A percentile compares a stretch with the other conserved stretches of the same genome.
Conservation (phyloP, 2,797 vertebrate genomes). For the Gambusia yucatana region DNA sequence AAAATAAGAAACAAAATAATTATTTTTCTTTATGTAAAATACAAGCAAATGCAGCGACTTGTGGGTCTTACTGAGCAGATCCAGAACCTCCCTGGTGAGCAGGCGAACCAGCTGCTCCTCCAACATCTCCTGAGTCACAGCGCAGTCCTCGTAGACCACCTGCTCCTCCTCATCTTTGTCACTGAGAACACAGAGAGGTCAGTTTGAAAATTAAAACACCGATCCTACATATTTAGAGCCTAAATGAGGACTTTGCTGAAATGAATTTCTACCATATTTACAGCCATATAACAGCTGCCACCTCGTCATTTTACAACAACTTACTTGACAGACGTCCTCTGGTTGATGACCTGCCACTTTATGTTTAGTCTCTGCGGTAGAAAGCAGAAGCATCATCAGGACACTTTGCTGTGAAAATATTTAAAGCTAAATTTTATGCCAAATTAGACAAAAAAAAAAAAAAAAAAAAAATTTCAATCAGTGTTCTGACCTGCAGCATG, state of each 20-base stretch:
- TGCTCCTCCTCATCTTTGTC: constrained; percentile 84
- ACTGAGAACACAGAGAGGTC: constrained; percentile 43
- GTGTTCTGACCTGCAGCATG: constrained; percentile 88
- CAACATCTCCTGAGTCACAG: constrained; percentile 95
- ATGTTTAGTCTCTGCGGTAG: constrained; percentile 87
- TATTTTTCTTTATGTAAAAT: not conserved
- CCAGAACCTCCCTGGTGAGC: constrained; percentile 93
- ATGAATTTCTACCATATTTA: not conserved
- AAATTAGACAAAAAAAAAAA: not conserved
- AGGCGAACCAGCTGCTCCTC: constrained; percentile 93
- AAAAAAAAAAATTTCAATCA: not conserved
- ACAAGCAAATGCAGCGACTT: not conserved
- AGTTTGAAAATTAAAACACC: not conserved
- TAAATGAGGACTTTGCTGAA: not conserved
- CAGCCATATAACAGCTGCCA: not conserved
- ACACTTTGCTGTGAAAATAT: not conserved
- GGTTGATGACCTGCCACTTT: constrained; percentile 94
- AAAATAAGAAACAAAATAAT: not conserved
- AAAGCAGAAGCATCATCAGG: constrained; percentile 9
- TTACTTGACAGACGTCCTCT: constrained; percentile 89
- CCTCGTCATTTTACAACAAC: constrained; percentile 30
- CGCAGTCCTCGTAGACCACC: constrained; percentile 87
- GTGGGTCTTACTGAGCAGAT: constrained; percentile 89
- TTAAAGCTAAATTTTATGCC: not conserved
- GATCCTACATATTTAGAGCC: not conserved